These are phyloP conservation scores for Maniola hyperantus DNA, from an alignment of 2,888 invertebrate species.

Conservation along the genomic window DNA sequence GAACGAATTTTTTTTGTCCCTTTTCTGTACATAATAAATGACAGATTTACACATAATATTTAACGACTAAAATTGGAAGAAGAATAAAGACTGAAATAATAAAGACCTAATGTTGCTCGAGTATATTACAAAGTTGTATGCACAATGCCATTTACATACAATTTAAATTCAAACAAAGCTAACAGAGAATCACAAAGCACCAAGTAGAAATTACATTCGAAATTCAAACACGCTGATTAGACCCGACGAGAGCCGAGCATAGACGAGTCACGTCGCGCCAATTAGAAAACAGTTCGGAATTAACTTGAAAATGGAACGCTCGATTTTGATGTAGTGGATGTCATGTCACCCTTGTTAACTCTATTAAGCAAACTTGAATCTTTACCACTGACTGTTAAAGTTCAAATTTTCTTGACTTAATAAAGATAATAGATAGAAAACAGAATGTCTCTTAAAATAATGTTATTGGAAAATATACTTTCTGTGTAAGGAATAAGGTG, in stretches of 20 bases:
- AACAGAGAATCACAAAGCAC: constrained; percentile 28
- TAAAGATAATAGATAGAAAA: constrained; percentile 44
- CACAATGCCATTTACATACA: constrained; percentile 8
- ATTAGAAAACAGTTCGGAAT: constrained; percentile 78
- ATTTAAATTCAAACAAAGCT: constrained; percentile 16
- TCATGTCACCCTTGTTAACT: constrained; percentile 52
- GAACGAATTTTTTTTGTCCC: too few species aligned
- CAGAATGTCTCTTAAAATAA: constrained; percentile 45
- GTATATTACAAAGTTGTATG: neutral
- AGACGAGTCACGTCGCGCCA: constrained; percentile 77
- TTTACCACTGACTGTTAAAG: constrained; percentile 25
- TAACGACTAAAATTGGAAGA: too few species aligned
- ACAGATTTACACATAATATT: too few species aligned
- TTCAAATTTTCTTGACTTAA: constrained; percentile 40
- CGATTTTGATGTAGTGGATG: constrained; percentile 81
- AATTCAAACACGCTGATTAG: constrained; percentile 75
- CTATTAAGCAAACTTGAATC: constrained; percentile 28
- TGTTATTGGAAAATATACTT: constrained; percentile 41
- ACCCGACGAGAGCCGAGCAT: constrained; percentile 65
- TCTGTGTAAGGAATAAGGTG: constrained; percentile 28
- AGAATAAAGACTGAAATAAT: neutral
- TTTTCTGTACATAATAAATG: too few species aligned
- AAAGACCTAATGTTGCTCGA: neutral
- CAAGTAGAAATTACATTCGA: constrained; percentile 59
- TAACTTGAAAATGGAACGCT: constrained; percentile 81